These are phyloP conservation scores for Idaea aversata DNA, from an alignment of 2,888 invertebrate species.

Conservation along the genomic window DNA sequence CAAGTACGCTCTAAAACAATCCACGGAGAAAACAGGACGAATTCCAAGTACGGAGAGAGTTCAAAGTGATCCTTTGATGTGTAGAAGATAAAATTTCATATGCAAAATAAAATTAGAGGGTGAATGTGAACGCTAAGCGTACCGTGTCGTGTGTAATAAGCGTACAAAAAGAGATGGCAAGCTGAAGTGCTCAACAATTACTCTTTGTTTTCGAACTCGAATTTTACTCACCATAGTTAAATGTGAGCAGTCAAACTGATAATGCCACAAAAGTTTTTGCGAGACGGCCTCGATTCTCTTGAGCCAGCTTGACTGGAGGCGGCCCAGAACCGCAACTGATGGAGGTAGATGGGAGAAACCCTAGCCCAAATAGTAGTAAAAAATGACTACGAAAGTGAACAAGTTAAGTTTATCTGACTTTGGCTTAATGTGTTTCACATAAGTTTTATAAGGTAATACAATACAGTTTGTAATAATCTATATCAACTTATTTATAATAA, in stretches of 20 bases:
- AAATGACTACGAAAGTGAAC: background rate
- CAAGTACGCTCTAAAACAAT: conserved; percentile 31
- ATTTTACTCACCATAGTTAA: background rate
- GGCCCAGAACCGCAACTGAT: no score
- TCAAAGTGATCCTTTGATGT: conserved; percentile 60
- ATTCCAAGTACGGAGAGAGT: conserved; percentile 39
- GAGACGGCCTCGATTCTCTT: no score
- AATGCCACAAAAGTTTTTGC: no score
- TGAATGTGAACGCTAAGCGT: conserved; percentile 45
- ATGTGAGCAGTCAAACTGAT: background rate
- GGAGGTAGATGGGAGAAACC: no score
- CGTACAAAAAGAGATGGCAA: conserved; percentile 44
- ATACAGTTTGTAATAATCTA: background rate
- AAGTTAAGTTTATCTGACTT: background rate
- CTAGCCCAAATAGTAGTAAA: background rate
- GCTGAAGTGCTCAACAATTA: conserved; percentile 15
- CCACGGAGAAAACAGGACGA: conserved; percentile 32
- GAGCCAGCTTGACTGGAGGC: no score
- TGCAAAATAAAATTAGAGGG: conserved; percentile 63
- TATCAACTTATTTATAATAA: background rate
- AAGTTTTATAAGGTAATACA: background rate
- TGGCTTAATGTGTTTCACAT: background rate
- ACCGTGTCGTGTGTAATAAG: conserved; percentile 57
- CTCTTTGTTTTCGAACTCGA: conserved; percentile 18
- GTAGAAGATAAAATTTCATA: conserved; percentile 59